Conservation (phyloP, 2,797 vertebrate species). For the Bradypodion pumilum region DNA sequence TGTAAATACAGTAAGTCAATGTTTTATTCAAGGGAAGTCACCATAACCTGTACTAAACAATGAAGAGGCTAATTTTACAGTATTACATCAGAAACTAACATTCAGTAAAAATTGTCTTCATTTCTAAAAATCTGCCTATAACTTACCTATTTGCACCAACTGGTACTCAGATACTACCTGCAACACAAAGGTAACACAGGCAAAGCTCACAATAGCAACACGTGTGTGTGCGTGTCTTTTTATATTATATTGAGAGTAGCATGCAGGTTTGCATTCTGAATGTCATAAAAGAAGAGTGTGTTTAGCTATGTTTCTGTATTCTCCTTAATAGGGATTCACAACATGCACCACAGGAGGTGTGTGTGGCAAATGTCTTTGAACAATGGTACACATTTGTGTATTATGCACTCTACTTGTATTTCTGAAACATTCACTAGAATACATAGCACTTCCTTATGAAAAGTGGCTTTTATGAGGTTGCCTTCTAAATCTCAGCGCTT, state of each 20-base stretch:
- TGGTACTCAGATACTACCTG: slow-evolving; percentile 10
- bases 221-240: not conserved
- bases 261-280: not conserved
- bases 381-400: not conserved
- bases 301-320: slow-evolving; percentile 36
- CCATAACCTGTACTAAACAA: slow-evolving; percentile 21
- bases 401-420: not conserved
- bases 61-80: slow-evolving; percentile 18
- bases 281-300: not conserved
- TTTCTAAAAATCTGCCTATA: slow-evolving; percentile 1
- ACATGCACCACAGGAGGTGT: not conserved
- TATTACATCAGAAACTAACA: slow-evolving; percentile 17
- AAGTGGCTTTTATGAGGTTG: slow-evolving; percentile 21
- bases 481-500: slow-evolving; percentile 19
- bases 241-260: not conserved
- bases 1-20: not conserved
- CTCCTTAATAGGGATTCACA: slow-evolving; percentile 10
- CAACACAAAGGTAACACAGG: slow-evolving; percentile 10
- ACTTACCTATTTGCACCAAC: not conserved
- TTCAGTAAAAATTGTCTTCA: slow-evolving; percentile 39
- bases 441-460: not conserved
- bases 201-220: slow-evolving; percentile 11
- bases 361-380: not conserved
- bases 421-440: slow-evolving; percentile 29
- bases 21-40: not conserved